phyloP scores from a whole-genome alignment of 2,888 invertebrate genomes.

The Uropetala carovei region DNA sequence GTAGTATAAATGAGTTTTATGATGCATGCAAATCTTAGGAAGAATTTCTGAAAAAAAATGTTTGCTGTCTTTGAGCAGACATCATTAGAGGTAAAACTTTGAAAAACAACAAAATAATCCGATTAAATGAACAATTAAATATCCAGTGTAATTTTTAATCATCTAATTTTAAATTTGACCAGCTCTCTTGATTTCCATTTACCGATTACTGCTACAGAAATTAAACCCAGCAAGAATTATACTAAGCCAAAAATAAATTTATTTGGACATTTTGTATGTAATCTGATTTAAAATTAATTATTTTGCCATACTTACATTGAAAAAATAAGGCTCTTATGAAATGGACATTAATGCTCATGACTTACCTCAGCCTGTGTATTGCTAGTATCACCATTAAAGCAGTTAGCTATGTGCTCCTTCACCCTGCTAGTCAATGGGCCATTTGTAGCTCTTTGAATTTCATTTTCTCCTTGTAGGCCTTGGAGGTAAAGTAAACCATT shows the following conservation, averaged over 20 bases:
- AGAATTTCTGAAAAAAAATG: background rate
- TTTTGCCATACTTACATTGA: too few species aligned
- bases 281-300: too few species aligned
- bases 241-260: too few species aligned
- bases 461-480: conserved; percentile 43
- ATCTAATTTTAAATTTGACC: too few species aligned
- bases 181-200: too few species aligned
- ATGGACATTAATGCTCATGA: background rate
- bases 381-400: conserved; percentile 24
- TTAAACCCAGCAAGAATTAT: too few species aligned
- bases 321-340: background rate
- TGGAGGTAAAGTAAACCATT: background rate
- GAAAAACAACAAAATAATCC: too few species aligned
- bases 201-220: too few species aligned
- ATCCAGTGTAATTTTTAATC: too few species aligned
- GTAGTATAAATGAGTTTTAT: background rate
- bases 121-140: too few species aligned
- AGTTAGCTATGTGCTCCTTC: conserved; percentile 28
- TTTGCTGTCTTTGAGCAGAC: background rate
- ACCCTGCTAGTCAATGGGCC: conserved; percentile 23
- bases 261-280: too few species aligned
- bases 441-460: background rate
- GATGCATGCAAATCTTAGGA: background rate
- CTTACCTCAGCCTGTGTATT: conserved; percentile 40
- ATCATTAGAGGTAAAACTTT: too few species aligned